Conservation (phyloP, 2,888 invertebrate genomes). For the Empis livida region DNA sequence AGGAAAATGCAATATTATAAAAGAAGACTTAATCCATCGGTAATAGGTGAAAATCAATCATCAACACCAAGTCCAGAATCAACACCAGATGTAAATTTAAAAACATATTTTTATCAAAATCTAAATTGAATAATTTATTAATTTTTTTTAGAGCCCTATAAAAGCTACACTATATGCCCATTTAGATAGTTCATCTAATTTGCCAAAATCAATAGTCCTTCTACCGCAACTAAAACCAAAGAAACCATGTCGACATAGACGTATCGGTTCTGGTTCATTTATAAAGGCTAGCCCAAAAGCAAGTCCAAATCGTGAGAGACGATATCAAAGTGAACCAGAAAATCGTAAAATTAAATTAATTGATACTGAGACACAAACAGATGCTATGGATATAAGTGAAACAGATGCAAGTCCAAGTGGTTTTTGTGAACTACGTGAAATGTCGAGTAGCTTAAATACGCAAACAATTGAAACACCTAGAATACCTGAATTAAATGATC, state of each 20-base stretch:
- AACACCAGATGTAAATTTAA: conserved; percentile 29
- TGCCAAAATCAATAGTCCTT: conserved; percentile 42
- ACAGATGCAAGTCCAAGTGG: conserved; percentile 44
- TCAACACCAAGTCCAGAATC: conserved; percentile 37
- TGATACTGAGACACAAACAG: conserved; percentile 54
- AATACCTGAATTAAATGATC: not conserved
- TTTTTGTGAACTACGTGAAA: conserved; percentile 27
- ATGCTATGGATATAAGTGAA: conserved; percentile 48
- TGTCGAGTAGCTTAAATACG: conserved; percentile 19
- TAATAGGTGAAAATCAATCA: conserved; percentile 25
- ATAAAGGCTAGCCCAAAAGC: conserved; percentile 33
- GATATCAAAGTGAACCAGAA: conserved; percentile 37
- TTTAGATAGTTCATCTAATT: conserved; percentile 39
- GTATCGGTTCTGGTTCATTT: conserved; percentile 47
- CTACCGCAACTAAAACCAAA: conserved; percentile 27
- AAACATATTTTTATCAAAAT: not conserved
- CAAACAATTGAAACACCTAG: conserved; percentile 15
- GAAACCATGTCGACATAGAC: conserved; percentile 41
- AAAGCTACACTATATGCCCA: conserved; percentile 48
- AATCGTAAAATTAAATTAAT: conserved; percentile 38
- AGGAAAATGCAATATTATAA: conserved; percentile 34
- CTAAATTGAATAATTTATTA: not conserved
- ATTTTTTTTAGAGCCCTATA: conserved; percentile 36
- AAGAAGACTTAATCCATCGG: conserved; percentile 22
- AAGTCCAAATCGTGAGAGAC: conserved; percentile 41